Conservation (phyloP, 2,888 invertebrate species). For the Punctoribates punctum region DNA sequence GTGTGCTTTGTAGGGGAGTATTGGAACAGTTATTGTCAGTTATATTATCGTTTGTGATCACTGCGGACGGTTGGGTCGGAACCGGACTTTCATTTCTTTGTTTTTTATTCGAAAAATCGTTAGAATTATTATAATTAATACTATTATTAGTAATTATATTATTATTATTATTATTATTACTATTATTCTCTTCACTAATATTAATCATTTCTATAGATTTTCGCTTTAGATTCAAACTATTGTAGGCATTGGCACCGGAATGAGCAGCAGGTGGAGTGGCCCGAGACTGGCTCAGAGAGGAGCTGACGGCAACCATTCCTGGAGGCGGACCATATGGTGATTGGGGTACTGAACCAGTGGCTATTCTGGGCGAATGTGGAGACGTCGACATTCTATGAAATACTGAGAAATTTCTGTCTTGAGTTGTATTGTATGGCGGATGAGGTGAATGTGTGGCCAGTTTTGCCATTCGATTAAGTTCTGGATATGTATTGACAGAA, state of each 20-base stretch:
- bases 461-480: slow-evolving; percentile 7
- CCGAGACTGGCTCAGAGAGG: neutral
- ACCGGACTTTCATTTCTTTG: neutral
- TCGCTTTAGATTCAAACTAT: slow-evolving; percentile 9
- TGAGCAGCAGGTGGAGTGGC: slow-evolving; percentile 25
- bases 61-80: neutral
- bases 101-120: slow-evolving; percentile 18
- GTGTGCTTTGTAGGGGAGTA: neutral
- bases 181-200: neutral
- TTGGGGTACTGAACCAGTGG: neutral
- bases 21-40: neutral
- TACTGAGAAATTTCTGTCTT: slow-evolving; percentile 2
- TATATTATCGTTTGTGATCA: neutral
- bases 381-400: slow-evolving; percentile 8
- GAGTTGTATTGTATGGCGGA: slow-evolving; percentile 15
- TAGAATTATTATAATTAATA: too few relatives aligned
- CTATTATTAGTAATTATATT: too few relatives aligned
- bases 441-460: neutral
- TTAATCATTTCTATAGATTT: slow-evolving; percentile 17
- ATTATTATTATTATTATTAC: too few relatives aligned
- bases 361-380: slow-evolving; percentile 26
- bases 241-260: slow-evolving; percentile 10
- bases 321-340: slow-evolving; percentile 36
- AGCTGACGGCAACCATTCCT: slow-evolving; percentile 19
- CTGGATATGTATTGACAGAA: slow-evolving; percentile 20